A percentile compares a stretch with the other conserved stretches of the same genome.
Evolutionary conservation across 2,797 vertebrate species (phyloP).

Genomic region (Lepus oiostolus): DNA sequence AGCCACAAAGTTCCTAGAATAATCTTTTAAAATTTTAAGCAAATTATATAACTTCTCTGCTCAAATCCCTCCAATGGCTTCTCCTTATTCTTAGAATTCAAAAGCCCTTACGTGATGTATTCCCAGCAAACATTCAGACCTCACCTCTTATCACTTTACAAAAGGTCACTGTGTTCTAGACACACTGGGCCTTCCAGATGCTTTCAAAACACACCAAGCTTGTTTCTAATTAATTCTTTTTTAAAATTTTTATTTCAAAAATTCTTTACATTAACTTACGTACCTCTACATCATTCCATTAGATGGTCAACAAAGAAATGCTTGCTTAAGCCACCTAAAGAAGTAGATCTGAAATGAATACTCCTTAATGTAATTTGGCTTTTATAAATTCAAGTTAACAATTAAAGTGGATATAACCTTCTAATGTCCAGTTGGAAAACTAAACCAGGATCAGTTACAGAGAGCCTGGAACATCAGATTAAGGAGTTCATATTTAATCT

Average conservation of each 20-base stretch:
- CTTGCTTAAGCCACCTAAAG: slow-evolving; percentile 40
- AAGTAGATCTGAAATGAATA: slow-evolving; percentile 57
- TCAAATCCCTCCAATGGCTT: slow-evolving; percentile 20
- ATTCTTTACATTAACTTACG: slow-evolving; percentile 34
- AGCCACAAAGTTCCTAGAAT: slow-evolving; percentile 29
- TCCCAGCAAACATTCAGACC: background rate
- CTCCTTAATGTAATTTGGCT: slow-evolving; percentile 36
- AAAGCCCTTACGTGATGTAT: background rate
- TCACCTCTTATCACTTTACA: background rate
- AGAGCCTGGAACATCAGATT: slow-evolving; percentile 64
- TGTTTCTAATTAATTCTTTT: slow-evolving; percentile 18
- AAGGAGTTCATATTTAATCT: slow-evolving; percentile 66
- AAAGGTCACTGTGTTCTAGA: background rate
- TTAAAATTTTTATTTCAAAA: slow-evolving; percentile 62
- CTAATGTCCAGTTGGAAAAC: slow-evolving; percentile 58
- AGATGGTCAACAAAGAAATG: slow-evolving; percentile 58
- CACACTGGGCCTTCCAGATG: background rate
- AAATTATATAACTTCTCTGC: slow-evolving; percentile 1
- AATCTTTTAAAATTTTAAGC: slow-evolving; percentile 40
- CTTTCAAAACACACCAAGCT: slow-evolving; percentile 3
- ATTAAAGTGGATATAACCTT: slow-evolving; percentile 28
- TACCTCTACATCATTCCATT: slow-evolving; percentile 39
- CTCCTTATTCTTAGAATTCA: too few relatives aligned
- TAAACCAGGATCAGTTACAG: slow-evolving; percentile 41
- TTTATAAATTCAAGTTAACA: slow-evolving; percentile 65